Base-by-base conservation (phyloP, 2,888 invertebrate species). In the Ptychoptera albimana region DNA sequence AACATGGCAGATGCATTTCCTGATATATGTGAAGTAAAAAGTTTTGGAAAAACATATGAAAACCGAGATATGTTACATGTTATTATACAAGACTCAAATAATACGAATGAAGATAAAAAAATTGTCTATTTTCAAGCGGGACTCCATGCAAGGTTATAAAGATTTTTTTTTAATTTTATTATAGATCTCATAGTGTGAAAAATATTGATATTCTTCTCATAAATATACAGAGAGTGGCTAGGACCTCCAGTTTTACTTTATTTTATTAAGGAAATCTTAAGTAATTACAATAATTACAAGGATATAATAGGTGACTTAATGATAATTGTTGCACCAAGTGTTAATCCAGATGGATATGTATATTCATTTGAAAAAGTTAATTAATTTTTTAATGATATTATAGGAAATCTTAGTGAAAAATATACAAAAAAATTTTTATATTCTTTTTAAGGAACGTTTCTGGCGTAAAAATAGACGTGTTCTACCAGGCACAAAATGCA, bases 321-420 rank as follows among this genome's bases (percentile, higher is more conserved):
- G 54, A 77, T 75, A 71, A 72, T 71, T 50, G 60, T 74, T 15
- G 50, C 76, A 44, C 77, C 78, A 0, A 57, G 72, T 2, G 64
- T 72, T 29, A 79, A 79, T 54, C 77, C 77, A 10, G 79, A 79
- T 54, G 79, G 79, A 1, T 79, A 78, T 50, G 73, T 70, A 49
- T 76, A 61, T 57, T 62, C 71, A 1, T 69, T 67, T 45, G 61
- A 60, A 15, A 15, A 7, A 4, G 16, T 7, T 1, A 15, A 15
- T 32, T 3, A 34, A n/a, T 23, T 23, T n/a, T n/a, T 14, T 57
- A 72, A 72, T 45, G 58, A 65, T 39, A 51, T 48, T n/a, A 37
- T 37, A 12, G 13, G 2, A 30, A 45, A 45, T 31, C n/a, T 31
- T 10, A 23, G 23, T 8, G 45, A 15, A 8, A 2, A 41, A 35